Conservation (phyloP, 2,113 vertebrate genomes). For the Alectura lathami region DNA sequence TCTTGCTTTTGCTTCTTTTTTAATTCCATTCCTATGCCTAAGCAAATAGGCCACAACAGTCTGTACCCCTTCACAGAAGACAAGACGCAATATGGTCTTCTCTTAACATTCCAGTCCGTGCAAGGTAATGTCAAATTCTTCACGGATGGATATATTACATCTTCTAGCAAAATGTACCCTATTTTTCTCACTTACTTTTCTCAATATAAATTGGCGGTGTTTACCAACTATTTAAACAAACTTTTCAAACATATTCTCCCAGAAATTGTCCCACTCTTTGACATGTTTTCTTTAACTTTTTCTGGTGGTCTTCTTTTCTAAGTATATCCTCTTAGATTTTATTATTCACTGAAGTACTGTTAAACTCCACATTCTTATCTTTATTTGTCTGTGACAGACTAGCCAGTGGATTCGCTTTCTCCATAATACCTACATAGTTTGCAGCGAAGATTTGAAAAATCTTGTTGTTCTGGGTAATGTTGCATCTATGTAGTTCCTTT, state of each 20-base stretch:
- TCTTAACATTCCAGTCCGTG: neutral
- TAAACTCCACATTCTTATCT: neutral
- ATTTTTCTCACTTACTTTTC: neutral
- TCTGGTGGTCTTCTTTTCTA: neutral
- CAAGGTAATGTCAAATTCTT: neutral
- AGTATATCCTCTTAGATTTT: neutral
- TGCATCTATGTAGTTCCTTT: neutral
- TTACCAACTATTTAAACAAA: neutral
- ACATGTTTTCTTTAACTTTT: neutral
- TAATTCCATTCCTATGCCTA: neutral
- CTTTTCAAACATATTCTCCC: neutral
- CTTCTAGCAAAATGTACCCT: neutral
- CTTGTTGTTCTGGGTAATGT: neutral
- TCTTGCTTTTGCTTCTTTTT: neutral
- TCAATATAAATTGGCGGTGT: no score
- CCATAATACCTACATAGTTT: neutral
- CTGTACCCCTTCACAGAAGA: neutral
- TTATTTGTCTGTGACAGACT: neutral
- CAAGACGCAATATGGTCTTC: neutral
- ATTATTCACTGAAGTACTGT: neutral
- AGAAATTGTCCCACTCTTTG: neutral
- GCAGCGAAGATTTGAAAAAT: neutral
- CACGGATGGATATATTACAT: neutral
- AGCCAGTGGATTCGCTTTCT: neutral
- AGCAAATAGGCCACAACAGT: neutral